Evolutionary conservation across 2,113 vertebrate genomes (phyloP), one percentile per base, ranked within the genome.

Genomic region (Toxotes jaculatrix): DNA sequence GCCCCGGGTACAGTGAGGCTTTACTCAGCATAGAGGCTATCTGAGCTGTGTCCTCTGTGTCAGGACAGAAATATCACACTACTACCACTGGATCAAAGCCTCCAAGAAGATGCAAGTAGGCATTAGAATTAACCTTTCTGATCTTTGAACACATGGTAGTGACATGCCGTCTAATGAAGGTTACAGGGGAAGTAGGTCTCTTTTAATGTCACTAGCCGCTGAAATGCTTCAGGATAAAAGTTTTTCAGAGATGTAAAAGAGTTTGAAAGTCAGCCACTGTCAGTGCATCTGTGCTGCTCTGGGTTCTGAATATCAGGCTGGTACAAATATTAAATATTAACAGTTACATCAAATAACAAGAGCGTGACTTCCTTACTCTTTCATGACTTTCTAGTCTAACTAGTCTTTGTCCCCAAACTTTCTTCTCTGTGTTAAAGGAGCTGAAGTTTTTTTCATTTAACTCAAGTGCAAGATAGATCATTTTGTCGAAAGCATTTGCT

Each of bases 271-370:
- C 63, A 49, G 55, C 70, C 16, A 7, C 45, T n/a, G 32, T 23
- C 62, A 31, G n/a, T 45, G 17, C n/a, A 47, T 23, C 12, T 21
- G 63, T 49, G 27, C 69, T 49, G 13, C 7, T 13, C 65, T 70
- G 9, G 34, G 2, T 60, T 47, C 5, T 61, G 31, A 59, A 40
- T 47, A 51, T 66, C 21, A 23, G 11, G 3, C 11, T 27, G 19
- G 36, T 65, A 19, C 10, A n/a, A 51, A 71, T 53, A 65, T 76
- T 34, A 71, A 71, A 71, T 64, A 79, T 64, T 27, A 49, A 70
- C 13, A 65, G 27, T 60, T 34, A 71, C 34, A 79, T 79, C 42
- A 65, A 36, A 75, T 79, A 27, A 57, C 55, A 67, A 60, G 51
- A 59, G 49, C 31, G 6, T 64, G 55, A 45, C 57, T 49, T 62